Evolutionary conservation across 2,888 invertebrate species (phyloP), one percentile per base, ranked within the genome.

Genomic region (Watsonalla binaria): DNA sequence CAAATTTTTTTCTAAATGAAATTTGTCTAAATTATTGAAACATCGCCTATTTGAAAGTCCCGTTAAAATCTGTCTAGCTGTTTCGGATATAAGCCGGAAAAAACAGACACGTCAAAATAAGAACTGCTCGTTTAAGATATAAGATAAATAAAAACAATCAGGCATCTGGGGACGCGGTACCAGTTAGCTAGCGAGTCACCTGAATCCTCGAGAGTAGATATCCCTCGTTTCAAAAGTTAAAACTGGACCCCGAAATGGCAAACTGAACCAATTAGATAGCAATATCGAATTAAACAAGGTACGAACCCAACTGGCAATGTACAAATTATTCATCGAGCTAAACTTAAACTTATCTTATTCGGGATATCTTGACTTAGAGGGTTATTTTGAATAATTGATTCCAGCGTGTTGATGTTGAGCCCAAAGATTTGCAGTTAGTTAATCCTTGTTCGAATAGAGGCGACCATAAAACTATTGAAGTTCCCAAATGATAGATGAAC

Each of bases 351-450:
- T 74, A 66, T 65, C 63, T 51, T 58, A 59, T 66, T 62, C 54
- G 59, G 61, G 62, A 63, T 64, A 49, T 49, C 49, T 49, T 63
- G 65, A 69, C 65, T 70, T 66, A 57, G 60, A 59, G 59, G 63
- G 66, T 61, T 47, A 51, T 63, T 65, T 61, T 68, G 68, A 73
- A 72, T 78, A 76, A 78, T 77, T 73, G 70, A 76, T 75, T 73
- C 67, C 49, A 55, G 54, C 56, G 63, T 68, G 70, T 70, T 68
- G 65, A 70, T 66, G 61, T 61, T 34, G n/a, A n/a, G 7, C 34
- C 13, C 5, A 24, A 47, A 9, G 34, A 53, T 59, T 56, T 53
- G 67, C 59, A 64, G 70, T 65, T 72, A 66, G 69, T 69, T 72
- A 66, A 73, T 68, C 65, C 70, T 60, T 49, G 47, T 45, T 65